Conservation (phyloP, 2,888 invertebrate species). For the Dione vanillae region DNA sequence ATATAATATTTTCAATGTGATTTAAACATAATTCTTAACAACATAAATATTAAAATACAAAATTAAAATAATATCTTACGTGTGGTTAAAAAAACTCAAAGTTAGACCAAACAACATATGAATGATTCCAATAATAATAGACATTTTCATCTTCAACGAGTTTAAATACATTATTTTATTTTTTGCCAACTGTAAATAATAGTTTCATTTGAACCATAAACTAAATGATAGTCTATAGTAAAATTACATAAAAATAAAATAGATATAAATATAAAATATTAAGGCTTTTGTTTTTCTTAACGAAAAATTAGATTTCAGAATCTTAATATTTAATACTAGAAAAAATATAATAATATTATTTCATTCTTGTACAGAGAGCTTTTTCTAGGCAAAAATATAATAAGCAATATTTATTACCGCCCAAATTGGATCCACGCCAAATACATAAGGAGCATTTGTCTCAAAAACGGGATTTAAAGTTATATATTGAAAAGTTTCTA, state of each 20-base stretch:
- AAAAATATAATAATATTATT: no score
- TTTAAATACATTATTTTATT: constrained; percentile 96
- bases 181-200: constrained; percentile 70
- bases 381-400: no score
- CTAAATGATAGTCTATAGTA: no score
- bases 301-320: no score
- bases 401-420: constrained; percentile 63
- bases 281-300: no score
- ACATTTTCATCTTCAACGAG: constrained; percentile 97
- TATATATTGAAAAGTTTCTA: constrained; percentile 52
- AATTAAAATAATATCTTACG: constrained; percentile 73
- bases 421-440: constrained; percentile 92
- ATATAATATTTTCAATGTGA: no score
- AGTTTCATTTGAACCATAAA: neutral
- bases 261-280: neutral
- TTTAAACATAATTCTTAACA: no score
- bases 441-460: constrained; percentile 88
- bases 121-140: constrained; percentile 94
- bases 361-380: no score
- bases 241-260: neutral
- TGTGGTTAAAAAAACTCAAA: constrained; percentile 88
- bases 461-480: constrained; percentile 85
- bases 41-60: no score
- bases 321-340: no score
- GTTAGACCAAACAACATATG: constrained; percentile 97